Conservation (phyloP, 2,888 invertebrate genomes). For the Oscheius sp. region DNA sequence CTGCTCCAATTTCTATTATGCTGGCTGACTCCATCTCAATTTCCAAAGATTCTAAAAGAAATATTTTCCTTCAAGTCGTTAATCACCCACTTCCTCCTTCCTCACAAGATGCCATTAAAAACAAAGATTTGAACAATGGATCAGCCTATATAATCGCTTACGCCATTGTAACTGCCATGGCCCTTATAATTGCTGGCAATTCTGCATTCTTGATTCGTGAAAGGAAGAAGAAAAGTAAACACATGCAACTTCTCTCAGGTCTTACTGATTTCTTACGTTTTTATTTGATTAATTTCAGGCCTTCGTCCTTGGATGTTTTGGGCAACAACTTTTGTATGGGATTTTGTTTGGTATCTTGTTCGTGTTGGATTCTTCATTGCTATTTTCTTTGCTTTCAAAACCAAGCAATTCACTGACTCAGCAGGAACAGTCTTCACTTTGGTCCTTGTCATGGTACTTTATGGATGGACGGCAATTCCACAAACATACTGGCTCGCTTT, state of each 20-base stretch:
- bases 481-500: conserved; percentile 63
- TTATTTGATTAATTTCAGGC: conserved; percentile 55
- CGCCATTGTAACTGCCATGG: conserved; percentile 42
- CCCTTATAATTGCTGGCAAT: conserved; percentile 51
- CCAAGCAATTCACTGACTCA: conserved; percentile 36
- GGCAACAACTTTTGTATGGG: conserved; percentile 60
- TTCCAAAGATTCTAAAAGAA: conserved; percentile 15
- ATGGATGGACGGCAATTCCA: conserved; percentile 62
- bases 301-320: conserved; percentile 63
- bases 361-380: conserved; percentile 48
- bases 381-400: conserved; percentile 53
- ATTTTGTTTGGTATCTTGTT: conserved; percentile 54
- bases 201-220: conserved; percentile 62
- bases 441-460: conserved; percentile 43
- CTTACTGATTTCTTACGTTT: neutral
- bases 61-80: conserved; percentile 21
- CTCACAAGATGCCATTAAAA: conserved; percentile 53
- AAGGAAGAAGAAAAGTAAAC: conserved; percentile 63
- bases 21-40: conserved; percentile 52
- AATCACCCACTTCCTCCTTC: conserved; percentile 61
- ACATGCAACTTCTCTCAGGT: conserved; percentile 52
- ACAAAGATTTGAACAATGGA: conserved; percentile 32
- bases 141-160: conserved; percentile 45
- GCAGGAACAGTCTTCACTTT: conserved; percentile 42
- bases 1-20: conserved; percentile 52